phyloP scores from a whole-genome alignment of 30 jellyfish, hydroid and myxozoan genomes.

The Turritopsis rubra region DNA sequence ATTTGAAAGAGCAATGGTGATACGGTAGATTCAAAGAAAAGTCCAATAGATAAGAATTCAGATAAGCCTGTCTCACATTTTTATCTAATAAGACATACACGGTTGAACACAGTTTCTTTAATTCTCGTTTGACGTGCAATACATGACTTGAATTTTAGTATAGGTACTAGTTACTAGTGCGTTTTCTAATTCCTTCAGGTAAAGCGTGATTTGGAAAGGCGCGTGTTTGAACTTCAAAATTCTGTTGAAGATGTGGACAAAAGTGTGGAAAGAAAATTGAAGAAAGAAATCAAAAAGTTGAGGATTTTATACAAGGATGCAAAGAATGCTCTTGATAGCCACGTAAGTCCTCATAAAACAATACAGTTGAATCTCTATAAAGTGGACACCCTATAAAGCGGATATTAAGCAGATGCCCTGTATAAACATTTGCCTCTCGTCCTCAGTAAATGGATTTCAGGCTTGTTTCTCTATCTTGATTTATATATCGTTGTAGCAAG shows the following conservation, averaged over 20 bases:
- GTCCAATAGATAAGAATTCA: no score
- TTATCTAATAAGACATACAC: no score
- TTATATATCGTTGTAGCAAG: background rate
- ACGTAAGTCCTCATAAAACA: constrained; percentile 32
- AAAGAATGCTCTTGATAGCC: constrained; percentile 72
- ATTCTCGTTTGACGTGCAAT: no score
- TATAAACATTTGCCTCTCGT: background rate
- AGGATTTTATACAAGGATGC: constrained; percentile 78
- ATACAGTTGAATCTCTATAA: background rate
- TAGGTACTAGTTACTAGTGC: no score
- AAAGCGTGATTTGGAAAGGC: constrained; percentile 80
- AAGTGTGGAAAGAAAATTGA: constrained; percentile 58
- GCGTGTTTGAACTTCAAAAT: constrained; percentile 64
- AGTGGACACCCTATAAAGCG: no score
- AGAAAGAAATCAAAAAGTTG: constrained; percentile 59
- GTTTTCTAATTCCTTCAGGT: constrained; percentile 30
- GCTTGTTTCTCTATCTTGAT: background rate
- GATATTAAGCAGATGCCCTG: background rate
- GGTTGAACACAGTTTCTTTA: no score
- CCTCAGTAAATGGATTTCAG: background rate
- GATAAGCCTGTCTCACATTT: no score
- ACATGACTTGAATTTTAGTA: no score
- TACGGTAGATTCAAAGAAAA: no score
- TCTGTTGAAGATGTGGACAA: constrained; percentile 67
- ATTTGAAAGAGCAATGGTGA: no score